A percentile compares a stretch with the other conserved stretches of the same genome.
Evolutionary conservation across 1,140 invertebrate species (phyloP).

Genomic region (Zaprionus taronus): DNA sequence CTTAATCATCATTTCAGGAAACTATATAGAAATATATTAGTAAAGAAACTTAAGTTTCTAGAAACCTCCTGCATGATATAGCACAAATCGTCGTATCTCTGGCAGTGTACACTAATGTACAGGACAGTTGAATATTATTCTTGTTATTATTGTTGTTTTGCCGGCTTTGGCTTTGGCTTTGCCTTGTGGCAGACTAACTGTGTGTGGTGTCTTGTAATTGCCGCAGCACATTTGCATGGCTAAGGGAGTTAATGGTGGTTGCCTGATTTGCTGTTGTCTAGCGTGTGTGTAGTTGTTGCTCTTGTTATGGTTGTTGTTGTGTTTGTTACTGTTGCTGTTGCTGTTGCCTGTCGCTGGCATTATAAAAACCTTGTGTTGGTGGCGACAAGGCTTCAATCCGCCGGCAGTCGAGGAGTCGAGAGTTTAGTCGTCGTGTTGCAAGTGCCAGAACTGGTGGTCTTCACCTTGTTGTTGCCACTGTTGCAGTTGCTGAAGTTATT

Average conservation of each 20-base stretch:
- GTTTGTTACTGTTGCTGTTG: neutral
- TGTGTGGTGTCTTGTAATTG: slow-evolving; percentile 60
- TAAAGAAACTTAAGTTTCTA: neutral
- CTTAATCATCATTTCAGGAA: too few species aligned
- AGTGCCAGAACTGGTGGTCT: slow-evolving; percentile 48
- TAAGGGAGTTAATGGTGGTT: slow-evolving; percentile 80
- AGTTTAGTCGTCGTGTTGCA: slow-evolving; percentile 63
- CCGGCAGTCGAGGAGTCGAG: slow-evolving; percentile 70
- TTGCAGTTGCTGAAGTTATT: slow-evolving; percentile 10
- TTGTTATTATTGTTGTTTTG: slow-evolving; percentile 27
- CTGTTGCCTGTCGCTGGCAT: slow-evolving; percentile 53
- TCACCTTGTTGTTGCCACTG: slow-evolving; percentile 34
- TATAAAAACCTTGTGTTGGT: slow-evolving; percentile 74
- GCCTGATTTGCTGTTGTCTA: slow-evolving; percentile 71
- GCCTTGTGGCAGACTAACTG: slow-evolving; percentile 7
- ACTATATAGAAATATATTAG: too few species aligned
- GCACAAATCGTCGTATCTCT: neutral
- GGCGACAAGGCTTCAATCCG: slow-evolving; percentile 69
- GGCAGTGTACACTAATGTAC: slow-evolving; percentile 53
- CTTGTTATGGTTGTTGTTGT: slow-evolving; percentile 43
- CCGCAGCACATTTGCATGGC: slow-evolving; percentile 79
- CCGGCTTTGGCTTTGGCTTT: slow-evolving; percentile 1
- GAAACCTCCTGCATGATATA: neutral
- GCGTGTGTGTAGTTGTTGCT: slow-evolving; percentile 35
- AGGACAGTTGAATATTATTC: slow-evolving; percentile 66